These are phyloP conservation scores for Gari tellinella DNA, from an alignment of 2,888 invertebrate genomes.

Conservation along the genomic window DNA sequence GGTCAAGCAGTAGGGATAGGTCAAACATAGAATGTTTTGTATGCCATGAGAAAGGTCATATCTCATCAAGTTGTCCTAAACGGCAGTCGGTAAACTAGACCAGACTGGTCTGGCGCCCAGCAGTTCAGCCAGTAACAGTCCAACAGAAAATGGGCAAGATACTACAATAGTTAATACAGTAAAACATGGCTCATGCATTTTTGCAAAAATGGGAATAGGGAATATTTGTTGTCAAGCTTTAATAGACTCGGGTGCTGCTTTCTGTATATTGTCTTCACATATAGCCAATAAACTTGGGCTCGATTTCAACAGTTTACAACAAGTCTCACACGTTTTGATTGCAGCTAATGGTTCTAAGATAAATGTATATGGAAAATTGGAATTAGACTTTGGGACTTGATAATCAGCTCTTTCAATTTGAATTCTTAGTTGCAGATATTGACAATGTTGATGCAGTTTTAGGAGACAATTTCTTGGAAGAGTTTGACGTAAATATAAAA, in stretches of 20 bases:
- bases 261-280: constrained; percentile 1
- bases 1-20: constrained; percentile 3
- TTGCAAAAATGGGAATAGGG: neutral
- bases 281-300: too few species aligned
- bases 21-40: constrained; percentile 9
- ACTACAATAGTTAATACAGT: too few species aligned
- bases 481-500: constrained; percentile 36
- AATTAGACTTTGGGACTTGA: constrained; percentile 24
- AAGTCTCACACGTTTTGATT: neutral
- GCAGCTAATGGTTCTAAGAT: constrained; percentile 35
- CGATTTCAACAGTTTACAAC: neutral
- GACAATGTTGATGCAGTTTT: constrained; percentile 33
- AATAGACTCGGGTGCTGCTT: constrained; percentile 4
- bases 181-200: too few species aligned
- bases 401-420: constrained; percentile 20
- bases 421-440: constrained; percentile 45
- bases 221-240: neutral
- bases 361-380: constrained; percentile 19
- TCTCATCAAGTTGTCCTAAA: constrained; percentile 9
- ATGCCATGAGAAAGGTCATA: constrained; percentile 16
- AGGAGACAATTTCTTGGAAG: constrained; percentile 45
- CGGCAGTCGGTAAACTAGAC: constrained; percentile 37
- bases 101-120: constrained; percentile 40
- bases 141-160: too few species aligned
- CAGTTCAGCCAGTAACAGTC: constrained; percentile 33